Percentiles rank a stretch among this genome's conserved stretches.
phyloP scores from a whole-genome alignment of 2,113 vertebrate genomes.

The Grallaria varia region DNA sequence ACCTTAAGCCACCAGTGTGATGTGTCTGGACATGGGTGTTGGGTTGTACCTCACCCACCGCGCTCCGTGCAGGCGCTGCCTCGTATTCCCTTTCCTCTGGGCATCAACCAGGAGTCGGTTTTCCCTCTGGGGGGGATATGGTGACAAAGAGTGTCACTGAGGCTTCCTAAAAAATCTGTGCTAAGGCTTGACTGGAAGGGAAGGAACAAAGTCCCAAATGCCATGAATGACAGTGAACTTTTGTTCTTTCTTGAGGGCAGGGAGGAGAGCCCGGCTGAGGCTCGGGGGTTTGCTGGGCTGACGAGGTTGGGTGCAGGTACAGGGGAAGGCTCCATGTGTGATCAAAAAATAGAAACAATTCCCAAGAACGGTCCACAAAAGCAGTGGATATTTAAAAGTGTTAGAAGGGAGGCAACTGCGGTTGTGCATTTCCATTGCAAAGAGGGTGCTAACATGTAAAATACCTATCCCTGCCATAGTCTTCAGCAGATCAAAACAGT shows the following conservation, averaged over 20 bases:
- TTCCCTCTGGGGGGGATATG: background rate
- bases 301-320: background rate
- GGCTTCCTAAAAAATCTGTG: background rate
- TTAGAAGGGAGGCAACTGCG: background rate
- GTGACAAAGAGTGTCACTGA: background rate
- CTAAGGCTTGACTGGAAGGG: background rate
- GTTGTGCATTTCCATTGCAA: background rate
- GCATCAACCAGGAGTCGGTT: accelerated
- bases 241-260: background rate
- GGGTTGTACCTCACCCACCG: background rate
- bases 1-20: background rate
- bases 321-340: background rate
- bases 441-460: background rate
- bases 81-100: background rate
- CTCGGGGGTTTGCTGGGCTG: background rate
- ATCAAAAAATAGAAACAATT: background rate
- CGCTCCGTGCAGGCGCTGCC: accelerated
- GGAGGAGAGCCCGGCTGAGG: background rate
- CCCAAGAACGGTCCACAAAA: background rate
- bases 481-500: constrained; percentile 39
- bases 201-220: background rate
- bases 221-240: background rate
- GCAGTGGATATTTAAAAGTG: background rate
- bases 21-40: background rate
- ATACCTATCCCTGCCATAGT: background rate